Conservation (phyloP, 2,888 invertebrate genomes). For the Andrena chrysosceles region DNA sequence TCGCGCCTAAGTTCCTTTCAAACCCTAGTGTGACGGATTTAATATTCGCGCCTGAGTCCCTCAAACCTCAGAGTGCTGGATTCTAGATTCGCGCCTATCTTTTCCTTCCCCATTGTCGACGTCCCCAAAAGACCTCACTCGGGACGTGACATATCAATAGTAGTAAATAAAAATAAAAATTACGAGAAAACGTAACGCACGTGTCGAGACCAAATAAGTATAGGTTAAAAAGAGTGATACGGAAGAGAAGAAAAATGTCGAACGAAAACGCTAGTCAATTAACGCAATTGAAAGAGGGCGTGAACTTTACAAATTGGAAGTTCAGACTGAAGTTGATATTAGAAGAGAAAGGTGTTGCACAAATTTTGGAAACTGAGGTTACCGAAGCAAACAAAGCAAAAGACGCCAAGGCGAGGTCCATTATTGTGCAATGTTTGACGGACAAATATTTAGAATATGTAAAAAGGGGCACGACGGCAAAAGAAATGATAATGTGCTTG, state of each 20-base stretch:
- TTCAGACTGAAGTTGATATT: neutral
- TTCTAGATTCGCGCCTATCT: too few species aligned
- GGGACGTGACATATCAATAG: too few species aligned
- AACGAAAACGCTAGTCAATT: neutral
- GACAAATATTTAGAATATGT: conserved; percentile 3
- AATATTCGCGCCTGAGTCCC: too few species aligned
- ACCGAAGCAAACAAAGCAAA: neutral
- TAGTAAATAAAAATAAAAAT: too few species aligned
- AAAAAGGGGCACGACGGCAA: neutral
- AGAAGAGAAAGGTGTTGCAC: neutral
- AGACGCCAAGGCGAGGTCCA: neutral
- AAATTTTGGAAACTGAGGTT: neutral
- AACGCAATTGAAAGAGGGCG: neutral
- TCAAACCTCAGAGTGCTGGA: too few species aligned
- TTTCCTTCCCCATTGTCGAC: too few species aligned
- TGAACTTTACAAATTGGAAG: neutral
- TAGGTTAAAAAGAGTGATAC: too few species aligned
- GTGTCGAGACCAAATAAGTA: too few species aligned
- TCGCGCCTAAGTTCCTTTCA: too few species aligned
- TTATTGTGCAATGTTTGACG: neutral
- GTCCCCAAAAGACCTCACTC: too few species aligned
- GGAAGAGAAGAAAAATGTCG: neutral
- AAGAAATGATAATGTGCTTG: neutral
- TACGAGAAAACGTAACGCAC: too few species aligned
- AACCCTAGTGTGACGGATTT: too few species aligned